These are phyloP conservation scores for Phainopepla nitens DNA, from an alignment of 2,113 vertebrate genomes.

Conservation along the genomic window DNA sequence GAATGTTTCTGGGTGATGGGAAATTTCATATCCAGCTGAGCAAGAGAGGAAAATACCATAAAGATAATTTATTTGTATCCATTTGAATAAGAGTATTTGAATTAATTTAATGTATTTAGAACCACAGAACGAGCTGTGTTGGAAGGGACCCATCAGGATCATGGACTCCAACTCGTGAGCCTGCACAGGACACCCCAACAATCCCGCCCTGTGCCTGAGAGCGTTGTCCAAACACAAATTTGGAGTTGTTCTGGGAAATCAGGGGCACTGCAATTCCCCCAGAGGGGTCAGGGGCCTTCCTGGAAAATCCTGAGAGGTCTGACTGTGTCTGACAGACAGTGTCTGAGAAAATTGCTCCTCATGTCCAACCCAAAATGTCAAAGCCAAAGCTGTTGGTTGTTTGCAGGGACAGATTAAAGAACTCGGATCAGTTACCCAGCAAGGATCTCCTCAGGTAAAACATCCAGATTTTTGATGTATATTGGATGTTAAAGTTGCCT, in stretches of 20 bases:
- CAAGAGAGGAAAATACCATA: not conserved
- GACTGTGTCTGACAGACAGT: not conserved
- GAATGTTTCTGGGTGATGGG: not conserved
- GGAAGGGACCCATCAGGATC: no score
- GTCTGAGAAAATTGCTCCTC: not conserved
- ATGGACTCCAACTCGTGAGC: fast-evolving
- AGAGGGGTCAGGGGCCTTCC: not conserved
- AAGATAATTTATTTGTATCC: not conserved
- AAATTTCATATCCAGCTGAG: not conserved
- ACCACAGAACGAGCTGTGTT: not conserved
- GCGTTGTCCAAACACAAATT: not conserved
- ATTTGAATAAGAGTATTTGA: not conserved
- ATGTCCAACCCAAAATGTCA: fast-evolving
- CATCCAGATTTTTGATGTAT: not conserved
- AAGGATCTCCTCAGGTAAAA: not conserved
- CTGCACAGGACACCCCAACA: not conserved
- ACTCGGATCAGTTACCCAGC: not conserved
- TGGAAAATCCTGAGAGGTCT: not conserved
- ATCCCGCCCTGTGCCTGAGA: not conserved
- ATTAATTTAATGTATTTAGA: not conserved
- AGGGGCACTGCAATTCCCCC: not conserved
- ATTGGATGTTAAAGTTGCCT: not conserved
- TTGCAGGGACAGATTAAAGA: not conserved
- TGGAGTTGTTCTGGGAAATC: not conserved
- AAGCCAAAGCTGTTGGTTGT: not conserved